phyloP scores from a whole-genome alignment of 1,140 invertebrate species.

The Amphibalanus amphitrite region DNA sequence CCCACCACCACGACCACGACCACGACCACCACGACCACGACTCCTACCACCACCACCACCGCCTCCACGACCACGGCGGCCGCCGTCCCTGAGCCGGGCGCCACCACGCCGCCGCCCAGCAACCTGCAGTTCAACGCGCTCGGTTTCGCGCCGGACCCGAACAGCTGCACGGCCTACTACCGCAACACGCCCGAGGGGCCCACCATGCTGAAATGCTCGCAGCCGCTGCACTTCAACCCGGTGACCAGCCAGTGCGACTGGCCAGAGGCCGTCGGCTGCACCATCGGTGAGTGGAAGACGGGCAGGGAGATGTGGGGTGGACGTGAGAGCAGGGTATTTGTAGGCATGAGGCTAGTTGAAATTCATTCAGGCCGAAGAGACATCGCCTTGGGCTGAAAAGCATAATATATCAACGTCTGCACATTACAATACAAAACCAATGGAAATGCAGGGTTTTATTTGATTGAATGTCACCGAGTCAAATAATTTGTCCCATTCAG shows the following conservation, averaged over 20 bases:
- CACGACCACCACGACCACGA: conserved; percentile 11
- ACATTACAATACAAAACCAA: too few species aligned
- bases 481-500: too few species aligned
- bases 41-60: conserved; percentile 28
- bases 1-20: conserved; percentile 12
- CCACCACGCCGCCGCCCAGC: conserved; percentile 4
- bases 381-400: too few species aligned
- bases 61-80: conserved; percentile 17
- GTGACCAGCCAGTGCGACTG: conserved; percentile 28
- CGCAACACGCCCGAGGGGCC: conserved; percentile 7
- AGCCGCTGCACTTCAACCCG: conserved; percentile 36
- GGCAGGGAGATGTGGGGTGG: too few species aligned
- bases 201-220: conserved; percentile 25
- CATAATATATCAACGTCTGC: too few species aligned
- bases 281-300: not conserved
- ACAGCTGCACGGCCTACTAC: conserved; percentile 8
- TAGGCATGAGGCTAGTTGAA: too few species aligned
- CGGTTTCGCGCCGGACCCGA: conserved; percentile 6
- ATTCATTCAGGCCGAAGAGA: too few species aligned
- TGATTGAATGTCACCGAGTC: too few species aligned
- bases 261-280: conserved; percentile 18
- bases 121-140: not conserved
- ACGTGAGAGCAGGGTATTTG: too few species aligned
- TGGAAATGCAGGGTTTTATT: too few species aligned
- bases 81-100: not conserved